Evolutionary conservation across 2,888 invertebrate species (phyloP), one percentile per base, ranked within the genome.

Genomic region (Pinctada fucata): DNA sequence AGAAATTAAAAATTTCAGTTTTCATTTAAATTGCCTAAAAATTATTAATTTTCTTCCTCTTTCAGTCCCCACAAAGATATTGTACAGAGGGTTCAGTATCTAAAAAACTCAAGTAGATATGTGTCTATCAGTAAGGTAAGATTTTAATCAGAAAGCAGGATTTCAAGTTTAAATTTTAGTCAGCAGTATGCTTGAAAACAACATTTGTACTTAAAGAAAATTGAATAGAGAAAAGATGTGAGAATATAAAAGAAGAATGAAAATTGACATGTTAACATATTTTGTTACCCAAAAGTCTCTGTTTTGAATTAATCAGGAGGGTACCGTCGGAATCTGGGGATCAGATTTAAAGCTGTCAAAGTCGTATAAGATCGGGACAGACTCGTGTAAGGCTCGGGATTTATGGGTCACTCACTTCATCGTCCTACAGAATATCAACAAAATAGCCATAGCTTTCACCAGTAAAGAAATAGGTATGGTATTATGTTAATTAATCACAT

Each of bases 371-470:
- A 91, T 90, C 0, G 88, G 88, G 10, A 92, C 92, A 10, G 92
- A 92, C 80, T 88, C 91, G 0, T 92, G 92, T 85, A 89, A 89
- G 77, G 87, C 88, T 8, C 81, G 91, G 47, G 93, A 93, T 81
- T 83, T 93, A 16, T 93, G 93, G 93, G 91, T 93, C n/a, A 93
- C 92, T 6, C 87, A 92, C 80, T 92, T 92, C 84, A 89, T 91
- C 0, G 86, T 88, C 3, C 85, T 93, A 16, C 90, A 89, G 72
- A 91, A 92, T 79, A 86, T 92, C 78, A 92, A 92, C 86, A 93
- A 93, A 82, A 88, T 93, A 13, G 92, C 92, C 3, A 81, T 93
- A 48, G 85, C 91, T 13, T 92, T 92, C 78, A 93, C 93, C 10
- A 92, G 92, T 85, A 93, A 93, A 82, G 92, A 93, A 85, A 92